A percentile compares a stretch with the other conserved stretches of the same genome.
Conservation (phyloP, 35 echinoderm and acorn worm genomes). For the Stichopus chloronotus region DNA sequence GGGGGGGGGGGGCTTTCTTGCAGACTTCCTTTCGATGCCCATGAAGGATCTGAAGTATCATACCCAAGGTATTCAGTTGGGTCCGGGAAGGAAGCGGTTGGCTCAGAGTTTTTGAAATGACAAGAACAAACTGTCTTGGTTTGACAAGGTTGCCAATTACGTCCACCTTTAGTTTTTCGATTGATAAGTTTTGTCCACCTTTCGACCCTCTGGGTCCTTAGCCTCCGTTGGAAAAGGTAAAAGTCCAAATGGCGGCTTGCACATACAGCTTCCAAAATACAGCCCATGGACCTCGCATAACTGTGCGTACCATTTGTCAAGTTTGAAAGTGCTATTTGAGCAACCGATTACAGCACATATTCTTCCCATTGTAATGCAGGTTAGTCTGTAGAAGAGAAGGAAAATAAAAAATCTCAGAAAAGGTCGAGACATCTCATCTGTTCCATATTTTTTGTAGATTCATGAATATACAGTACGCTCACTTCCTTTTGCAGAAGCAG, state of each 20-base stretch:
- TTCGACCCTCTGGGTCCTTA: slow-evolving; percentile 60
- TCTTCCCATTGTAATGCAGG: slow-evolving; percentile 2
- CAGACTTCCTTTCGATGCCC: not conserved
- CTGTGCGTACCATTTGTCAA: slow-evolving; percentile 61
- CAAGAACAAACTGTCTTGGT: not conserved
- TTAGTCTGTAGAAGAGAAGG: not conserved
- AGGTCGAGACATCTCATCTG: no score
- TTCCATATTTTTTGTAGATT: no score
- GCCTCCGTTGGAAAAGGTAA: slow-evolving; percentile 72
- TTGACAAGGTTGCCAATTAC: not conserved
- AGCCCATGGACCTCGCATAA: slow-evolving; percentile 63
- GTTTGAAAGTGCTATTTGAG: slow-evolving; percentile 51
- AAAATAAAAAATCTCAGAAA: no score
- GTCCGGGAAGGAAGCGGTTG: not conserved
- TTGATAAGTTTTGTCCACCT: slow-evolving; percentile 43
- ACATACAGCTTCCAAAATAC: slow-evolving; percentile 53
- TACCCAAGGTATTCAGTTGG: slow-evolving; percentile 49
- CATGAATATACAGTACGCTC: no score
- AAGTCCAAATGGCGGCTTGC: slow-evolving; percentile 67
- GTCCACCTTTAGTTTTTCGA: not conserved
- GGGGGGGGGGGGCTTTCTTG: not conserved
- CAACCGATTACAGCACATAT: slow-evolving; percentile 57
- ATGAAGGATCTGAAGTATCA: not conserved
- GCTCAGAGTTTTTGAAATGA: not conserved
- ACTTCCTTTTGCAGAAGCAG: no score